phyloP scores from a whole-genome alignment of 1,140 invertebrate species.

The Oedothorax gibbosus region DNA sequence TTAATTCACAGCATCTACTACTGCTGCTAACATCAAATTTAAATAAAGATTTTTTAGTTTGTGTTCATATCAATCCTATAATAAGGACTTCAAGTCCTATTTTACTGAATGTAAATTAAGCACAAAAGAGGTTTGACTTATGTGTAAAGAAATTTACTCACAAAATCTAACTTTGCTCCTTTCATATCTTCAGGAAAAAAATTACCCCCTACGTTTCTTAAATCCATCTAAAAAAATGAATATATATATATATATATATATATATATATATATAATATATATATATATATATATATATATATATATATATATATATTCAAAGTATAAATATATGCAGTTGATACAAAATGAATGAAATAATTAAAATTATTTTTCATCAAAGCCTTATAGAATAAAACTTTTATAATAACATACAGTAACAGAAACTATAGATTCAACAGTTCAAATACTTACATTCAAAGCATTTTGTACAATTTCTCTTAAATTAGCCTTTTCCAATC shows the following conservation, averaged over 20 bases:
- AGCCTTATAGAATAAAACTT: not conserved
- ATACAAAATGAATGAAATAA: not conserved
- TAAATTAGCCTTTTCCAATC: conserved; percentile 75
- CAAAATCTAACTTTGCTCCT: conserved; percentile 66
- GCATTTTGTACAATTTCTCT: conserved; percentile 77
- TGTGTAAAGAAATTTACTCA: conserved; percentile 63
- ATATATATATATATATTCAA: too few relatives aligned
- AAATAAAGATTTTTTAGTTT: not conserved
- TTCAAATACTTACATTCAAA: conserved; percentile 77
- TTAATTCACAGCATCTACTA: not conserved
- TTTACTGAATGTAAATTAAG: not conserved
- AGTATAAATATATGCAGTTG: not conserved
- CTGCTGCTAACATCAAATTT: conserved; percentile 28
- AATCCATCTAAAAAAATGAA: conserved; percentile 77
- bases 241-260: too few relatives aligned
- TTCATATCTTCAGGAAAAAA: conserved; percentile 67
- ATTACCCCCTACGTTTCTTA: conserved; percentile 74
- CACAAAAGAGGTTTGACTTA: not conserved
- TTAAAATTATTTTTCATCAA: not conserved
- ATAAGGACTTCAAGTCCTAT: too few relatives aligned
- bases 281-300: too few relatives aligned
- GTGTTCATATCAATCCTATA: too few relatives aligned
- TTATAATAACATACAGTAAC: not conserved
- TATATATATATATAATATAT: too few relatives aligned
- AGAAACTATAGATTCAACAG: not conserved